Base-by-base conservation (phyloP, 2,888 invertebrate genomes). In the Drosophila hamatofila region DNA sequence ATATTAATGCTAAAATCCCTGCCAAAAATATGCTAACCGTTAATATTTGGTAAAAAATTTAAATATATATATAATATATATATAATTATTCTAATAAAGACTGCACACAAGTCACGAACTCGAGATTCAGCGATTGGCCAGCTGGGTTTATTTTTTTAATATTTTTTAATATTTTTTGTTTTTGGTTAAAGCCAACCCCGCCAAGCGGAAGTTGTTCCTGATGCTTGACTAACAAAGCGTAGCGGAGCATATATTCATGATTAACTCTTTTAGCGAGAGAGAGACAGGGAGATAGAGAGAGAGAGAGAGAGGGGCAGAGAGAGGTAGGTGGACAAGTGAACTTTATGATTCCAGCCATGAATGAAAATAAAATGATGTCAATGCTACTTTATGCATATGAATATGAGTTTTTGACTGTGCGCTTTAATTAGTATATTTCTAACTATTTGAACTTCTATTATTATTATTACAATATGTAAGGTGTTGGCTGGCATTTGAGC, bases 191-290 rank as follows among this genome's bases (percentile, higher is more conserved):
- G 58, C 44, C 69, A 49, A 65, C 66, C 69, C 73, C 65, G 60
- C 72, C 65, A 57, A 80, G 73, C 92, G 92, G 92, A 92, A 92
- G 91, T 91, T 85, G 89, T 88, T 90, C 90, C 92, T 91, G 92
- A 91, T 92, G 93, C 92, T 92, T 92, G 92, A 65, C 87, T 92
- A 92, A 87, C 92, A 92, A 92, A 92, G 92, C 92, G 93, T 92
- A 76, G 89, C 92, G 88, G 73, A 33, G 81, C 72, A 51, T 71
- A 75, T 75, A 77, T 76, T 82, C 75, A 86, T 78, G 87, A 83
- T 85, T 74, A 88, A 70, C 86, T 85, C 70, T 25, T 60, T 60
- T 35, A 12, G 42, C 21, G 6, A 12, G 57, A 3, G 39, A 12
- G 18, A 14, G 30, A 14, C 54, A 39, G n/a, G 16, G 35, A 21